A percentile compares a stretch with the other conserved stretches of the same genome.
phyloP scores from a whole-genome alignment of 2,888 invertebrate genomes.

The Acleris cristana region DNA sequence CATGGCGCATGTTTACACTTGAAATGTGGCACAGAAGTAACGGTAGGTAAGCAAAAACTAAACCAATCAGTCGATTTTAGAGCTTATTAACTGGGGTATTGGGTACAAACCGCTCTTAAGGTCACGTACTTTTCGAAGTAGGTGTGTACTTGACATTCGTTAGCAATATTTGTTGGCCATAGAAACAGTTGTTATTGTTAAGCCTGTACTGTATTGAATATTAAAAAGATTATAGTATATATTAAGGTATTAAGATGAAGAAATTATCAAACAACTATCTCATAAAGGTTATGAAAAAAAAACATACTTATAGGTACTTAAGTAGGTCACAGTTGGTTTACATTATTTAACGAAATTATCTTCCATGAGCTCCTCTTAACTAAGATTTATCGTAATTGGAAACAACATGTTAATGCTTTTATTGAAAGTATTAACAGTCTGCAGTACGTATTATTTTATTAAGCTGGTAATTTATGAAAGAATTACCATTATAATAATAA shows the following conservation, averaged over 20 bases:
- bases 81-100: constrained; percentile 20
- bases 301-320: no score
- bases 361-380: no score
- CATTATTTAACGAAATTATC: no score
- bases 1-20: constrained; percentile 31
- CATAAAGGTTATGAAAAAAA: no score
- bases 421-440: no score
- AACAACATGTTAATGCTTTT: no score
- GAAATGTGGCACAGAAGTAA: constrained; percentile 29
- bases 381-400: no score
- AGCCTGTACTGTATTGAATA: constrained; percentile 10
- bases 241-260: not conserved
- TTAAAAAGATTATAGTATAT: not conserved
- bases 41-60: constrained; percentile 29
- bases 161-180: constrained; percentile 15
- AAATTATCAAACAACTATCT: no score
- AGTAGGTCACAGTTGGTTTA: no score
- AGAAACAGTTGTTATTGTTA: constrained; percentile 3
- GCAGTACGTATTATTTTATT: not conserved
- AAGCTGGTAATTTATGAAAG: constrained; percentile 3
- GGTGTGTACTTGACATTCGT: constrained; percentile 21
- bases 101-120: constrained; percentile 3
- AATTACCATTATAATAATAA: constrained; percentile 29
- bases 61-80: constrained; percentile 22
- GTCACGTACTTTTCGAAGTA: constrained; percentile 8